A percentile compares a stretch with the other conserved stretches of the same genome.
phyloP scores from a whole-genome alignment of 2,113 vertebrate genomes.

The Chlorodrepanis virens region DNA sequence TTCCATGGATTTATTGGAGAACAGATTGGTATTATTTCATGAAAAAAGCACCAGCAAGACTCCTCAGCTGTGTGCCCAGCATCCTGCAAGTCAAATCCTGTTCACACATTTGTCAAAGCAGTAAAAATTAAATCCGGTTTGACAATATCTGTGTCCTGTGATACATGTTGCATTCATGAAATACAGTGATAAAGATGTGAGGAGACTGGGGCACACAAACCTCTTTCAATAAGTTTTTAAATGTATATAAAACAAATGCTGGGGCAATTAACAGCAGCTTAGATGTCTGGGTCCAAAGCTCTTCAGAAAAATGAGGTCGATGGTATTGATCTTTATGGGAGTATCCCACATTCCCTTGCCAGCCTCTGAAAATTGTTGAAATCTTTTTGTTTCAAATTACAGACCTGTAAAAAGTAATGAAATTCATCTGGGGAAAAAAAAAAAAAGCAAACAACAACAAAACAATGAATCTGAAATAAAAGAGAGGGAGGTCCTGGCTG shows the following conservation, averaged over 20 bases:
- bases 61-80: not conserved
- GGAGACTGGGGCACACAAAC: not conserved
- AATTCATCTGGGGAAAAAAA: not conserved
- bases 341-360: not conserved
- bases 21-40: constrained; percentile 54
- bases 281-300: not conserved
- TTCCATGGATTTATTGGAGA: constrained; percentile 18
- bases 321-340: not conserved
- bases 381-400: not conserved
- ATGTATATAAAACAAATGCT: not conserved
- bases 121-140: not conserved
- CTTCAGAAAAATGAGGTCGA: not conserved
- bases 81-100: not conserved
- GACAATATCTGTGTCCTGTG: not conserved
- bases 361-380: not conserved
- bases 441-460: not conserved
- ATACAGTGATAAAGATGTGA: not conserved
- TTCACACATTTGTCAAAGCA: not conserved
- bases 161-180: not conserved
- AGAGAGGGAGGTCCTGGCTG: not conserved
- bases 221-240: not conserved
- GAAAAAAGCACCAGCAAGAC: not conserved
- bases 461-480: not conserved
- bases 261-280: not conserved
- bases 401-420: not conserved